Evolutionary conservation across 2,797 vertebrate species (phyloP).

Genomic region (Poliocrania exsul): DNA sequence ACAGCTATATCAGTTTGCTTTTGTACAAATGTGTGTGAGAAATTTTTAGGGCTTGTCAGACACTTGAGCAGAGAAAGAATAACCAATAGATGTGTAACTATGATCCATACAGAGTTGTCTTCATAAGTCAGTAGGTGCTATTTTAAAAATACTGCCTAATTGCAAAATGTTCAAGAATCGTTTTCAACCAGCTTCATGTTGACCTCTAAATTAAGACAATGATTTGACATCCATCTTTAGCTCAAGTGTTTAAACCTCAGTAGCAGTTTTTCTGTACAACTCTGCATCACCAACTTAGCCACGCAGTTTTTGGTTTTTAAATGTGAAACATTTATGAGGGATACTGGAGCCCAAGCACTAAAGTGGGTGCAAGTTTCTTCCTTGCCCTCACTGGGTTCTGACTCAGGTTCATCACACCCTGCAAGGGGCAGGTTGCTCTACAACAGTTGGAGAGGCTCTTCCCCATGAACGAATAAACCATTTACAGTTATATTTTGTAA

Average conservation of each 20-base stretch:
- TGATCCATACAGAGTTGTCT: background rate
- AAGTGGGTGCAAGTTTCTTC: background rate
- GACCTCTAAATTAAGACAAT: background rate
- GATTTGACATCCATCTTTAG: background rate
- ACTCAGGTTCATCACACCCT: background rate
- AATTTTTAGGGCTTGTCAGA: background rate
- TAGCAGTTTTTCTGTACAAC: background rate
- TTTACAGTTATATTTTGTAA: constrained; percentile 75
- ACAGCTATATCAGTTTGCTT: background rate
- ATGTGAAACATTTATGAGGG: background rate
- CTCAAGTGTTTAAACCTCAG: background rate
- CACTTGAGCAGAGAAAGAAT: background rate
- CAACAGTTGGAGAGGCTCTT: constrained; percentile 60
- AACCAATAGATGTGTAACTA: background rate
- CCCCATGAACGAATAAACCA: constrained; percentile 72
- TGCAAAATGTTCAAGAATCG: background rate
- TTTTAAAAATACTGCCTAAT: background rate
- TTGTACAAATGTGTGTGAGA: background rate
- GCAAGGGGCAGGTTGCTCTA: constrained; percentile 41
- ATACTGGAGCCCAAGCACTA: background rate
- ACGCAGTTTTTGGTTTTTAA: background rate
- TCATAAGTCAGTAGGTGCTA: background rate
- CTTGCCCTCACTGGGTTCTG: background rate
- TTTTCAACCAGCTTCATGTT: background rate
- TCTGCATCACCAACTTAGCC: background rate